These are phyloP conservation scores for Tenthredo distinguenda DNA, from an alignment of 2,888 invertebrate genomes.

Conservation along the genomic window DNA sequence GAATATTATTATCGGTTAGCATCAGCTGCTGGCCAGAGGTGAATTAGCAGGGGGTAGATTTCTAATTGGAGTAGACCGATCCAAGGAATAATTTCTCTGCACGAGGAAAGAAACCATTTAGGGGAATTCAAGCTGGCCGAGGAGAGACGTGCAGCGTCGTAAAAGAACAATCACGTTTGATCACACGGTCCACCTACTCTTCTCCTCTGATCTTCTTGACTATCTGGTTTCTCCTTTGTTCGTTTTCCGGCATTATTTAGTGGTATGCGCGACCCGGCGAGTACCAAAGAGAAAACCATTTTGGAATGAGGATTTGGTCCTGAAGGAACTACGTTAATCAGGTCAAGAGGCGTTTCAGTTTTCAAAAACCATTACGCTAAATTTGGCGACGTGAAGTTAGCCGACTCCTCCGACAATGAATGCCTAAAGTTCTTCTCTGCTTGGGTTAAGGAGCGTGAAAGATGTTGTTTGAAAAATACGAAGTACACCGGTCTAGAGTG, in stretches of 20 bases:
- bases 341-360: constrained; percentile 9
- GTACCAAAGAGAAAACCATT: background rate
- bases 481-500: background rate
- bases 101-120: constrained; percentile 14
- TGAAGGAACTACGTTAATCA: constrained; percentile 2
- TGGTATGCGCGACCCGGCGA: background rate
- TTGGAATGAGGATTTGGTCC: background rate
- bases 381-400: background rate
- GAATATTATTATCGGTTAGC: constrained; percentile 77
- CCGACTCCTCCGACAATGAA: constrained; percentile 13
- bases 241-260: constrained; percentile 12
- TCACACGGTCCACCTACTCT: background rate
- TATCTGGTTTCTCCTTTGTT: background rate
- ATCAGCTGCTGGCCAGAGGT: constrained; percentile 73
- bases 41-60: constrained; percentile 64
- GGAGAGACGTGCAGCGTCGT: background rate
- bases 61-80: constrained; percentile 40
- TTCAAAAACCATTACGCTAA: constrained; percentile 3
- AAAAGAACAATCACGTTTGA: constrained; percentile 32
- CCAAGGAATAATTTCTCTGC: background rate
- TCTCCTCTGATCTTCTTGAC: background rate
- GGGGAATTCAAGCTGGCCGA: constrained; percentile 3
- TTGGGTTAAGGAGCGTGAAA: background rate
- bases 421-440: constrained; percentile 4
- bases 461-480: constrained; percentile 19